Percentiles rank a stretch among this genome's conserved stretches.
Evolutionary conservation across 2,888 invertebrate species (phyloP).

Genomic region (Coleophora deauratella): DNA sequence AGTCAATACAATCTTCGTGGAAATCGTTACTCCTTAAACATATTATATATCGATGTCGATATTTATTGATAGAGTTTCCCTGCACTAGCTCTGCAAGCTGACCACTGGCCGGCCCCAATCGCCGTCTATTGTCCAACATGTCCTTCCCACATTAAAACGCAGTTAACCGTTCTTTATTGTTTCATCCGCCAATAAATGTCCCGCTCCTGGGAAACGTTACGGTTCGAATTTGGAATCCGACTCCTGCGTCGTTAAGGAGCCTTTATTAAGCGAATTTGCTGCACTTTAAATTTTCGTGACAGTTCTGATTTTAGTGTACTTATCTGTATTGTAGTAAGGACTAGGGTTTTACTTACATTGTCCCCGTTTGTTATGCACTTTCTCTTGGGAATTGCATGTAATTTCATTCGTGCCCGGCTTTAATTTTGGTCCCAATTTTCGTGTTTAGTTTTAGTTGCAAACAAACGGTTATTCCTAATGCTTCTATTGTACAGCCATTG

Average conservation of each 20-base stretch:
- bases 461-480: no score
- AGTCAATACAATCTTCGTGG: no score
- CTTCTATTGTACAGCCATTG: no score
- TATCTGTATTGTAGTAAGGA: slow-evolving; percentile 16
- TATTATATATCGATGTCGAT: slow-evolving; percentile 29
- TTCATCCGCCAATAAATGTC: slow-evolving; percentile 69
- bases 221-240: slow-evolving; percentile 45
- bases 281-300: slow-evolving; percentile 39
- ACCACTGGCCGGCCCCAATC: slow-evolving; percentile 56
- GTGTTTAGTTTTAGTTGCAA: no score
- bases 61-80: slow-evolving; percentile 1
- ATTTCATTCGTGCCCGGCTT: no score
- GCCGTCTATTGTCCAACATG: slow-evolving; percentile 60
- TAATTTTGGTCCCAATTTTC: no score
- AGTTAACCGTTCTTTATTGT: slow-evolving; percentile 73
- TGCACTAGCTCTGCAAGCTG: slow-evolving; percentile 8
- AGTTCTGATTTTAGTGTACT: slow-evolving; percentile 34
- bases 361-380: no score
- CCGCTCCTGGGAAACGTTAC: slow-evolving; percentile 59
- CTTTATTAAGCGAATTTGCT: slow-evolving; percentile 55
- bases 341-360: no score
- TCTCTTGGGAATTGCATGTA: no score
- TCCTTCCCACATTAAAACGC: slow-evolving; percentile 72
- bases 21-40: no score
- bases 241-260: slow-evolving; percentile 18